phyloP scores from a whole-genome alignment of 2,113 vertebrate species.

The Choloepus hoffmanni region DNA sequence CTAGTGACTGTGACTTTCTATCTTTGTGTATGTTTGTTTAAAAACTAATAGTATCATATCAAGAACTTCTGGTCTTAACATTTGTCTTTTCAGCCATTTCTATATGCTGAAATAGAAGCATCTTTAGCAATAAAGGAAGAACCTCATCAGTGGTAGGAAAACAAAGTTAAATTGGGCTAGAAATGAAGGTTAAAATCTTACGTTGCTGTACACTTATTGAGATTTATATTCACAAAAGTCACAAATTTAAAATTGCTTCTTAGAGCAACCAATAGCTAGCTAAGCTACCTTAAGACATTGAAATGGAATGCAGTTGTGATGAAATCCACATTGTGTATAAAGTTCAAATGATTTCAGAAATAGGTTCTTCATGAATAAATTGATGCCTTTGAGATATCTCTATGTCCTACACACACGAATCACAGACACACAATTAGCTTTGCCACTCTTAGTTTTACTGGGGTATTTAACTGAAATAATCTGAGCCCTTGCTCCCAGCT shows the following conservation, averaged over 20 bases:
- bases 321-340: conserved; percentile 15
- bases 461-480: conserved; percentile 23
- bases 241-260: neutral
- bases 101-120: neutral
- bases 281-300: neutral
- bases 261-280: neutral
- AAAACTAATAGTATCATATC: neutral
- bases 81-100: neutral
- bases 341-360: conserved; percentile 35
- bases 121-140: neutral
- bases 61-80: neutral
- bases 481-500: neutral
- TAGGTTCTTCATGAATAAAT: neutral
- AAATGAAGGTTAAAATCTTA: conserved; percentile 2
- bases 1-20: conserved; percentile 40
- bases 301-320: neutral
- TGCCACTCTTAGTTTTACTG: neutral
- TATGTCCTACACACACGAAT: neutral
- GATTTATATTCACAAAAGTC: neutral
- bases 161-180: conserved; percentile 2
- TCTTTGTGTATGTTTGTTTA: neutral
- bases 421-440: neutral
- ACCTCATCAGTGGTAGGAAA: neutral
- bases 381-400: neutral
- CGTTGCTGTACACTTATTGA: neutral